Conservation (phyloP, 2,113 vertebrate species). For the Miniopterus natalensis region DNA sequence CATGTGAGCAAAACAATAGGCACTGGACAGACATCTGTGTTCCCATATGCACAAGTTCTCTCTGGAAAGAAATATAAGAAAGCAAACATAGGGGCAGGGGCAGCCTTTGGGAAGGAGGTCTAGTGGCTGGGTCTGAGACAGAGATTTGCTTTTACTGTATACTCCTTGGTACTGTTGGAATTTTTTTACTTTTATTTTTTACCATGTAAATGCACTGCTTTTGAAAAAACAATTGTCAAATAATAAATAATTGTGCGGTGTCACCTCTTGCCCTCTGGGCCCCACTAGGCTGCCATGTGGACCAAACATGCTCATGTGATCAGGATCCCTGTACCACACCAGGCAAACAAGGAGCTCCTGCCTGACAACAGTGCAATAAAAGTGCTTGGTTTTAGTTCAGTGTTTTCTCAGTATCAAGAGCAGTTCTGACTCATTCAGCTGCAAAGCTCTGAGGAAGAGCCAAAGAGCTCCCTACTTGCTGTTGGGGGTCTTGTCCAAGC, state of each 20-base stretch:
- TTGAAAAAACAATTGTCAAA: background rate
- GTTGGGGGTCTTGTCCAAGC: background rate
- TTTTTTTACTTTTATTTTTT: background rate
- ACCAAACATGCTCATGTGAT: background rate
- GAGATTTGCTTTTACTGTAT: slow-evolving; percentile 24
- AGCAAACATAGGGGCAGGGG: background rate
- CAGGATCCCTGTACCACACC: background rate
- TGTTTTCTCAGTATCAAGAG: slow-evolving; percentile 42
- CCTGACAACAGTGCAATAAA: background rate
- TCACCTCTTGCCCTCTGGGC: slow-evolving; percentile 27
- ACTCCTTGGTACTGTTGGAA: background rate
- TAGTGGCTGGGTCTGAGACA: background rate
- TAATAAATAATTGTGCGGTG: background rate
- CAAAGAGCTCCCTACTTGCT: background rate
- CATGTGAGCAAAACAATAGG: background rate
- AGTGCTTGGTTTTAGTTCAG: background rate
- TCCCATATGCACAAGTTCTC: background rate
- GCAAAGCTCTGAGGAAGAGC: background rate
- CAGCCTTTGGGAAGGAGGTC: background rate
- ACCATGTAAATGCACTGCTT: background rate
- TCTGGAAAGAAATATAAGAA: slow-evolving; percentile 37
- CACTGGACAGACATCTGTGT: background rate
- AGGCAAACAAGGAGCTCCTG: slow-evolving; percentile 56
- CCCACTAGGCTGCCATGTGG: background rate
- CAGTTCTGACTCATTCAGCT: background rate